These are phyloP conservation scores for Hippocampus zosterae DNA, from an alignment of 2,113 vertebrate species.

Conservation along the genomic window DNA sequence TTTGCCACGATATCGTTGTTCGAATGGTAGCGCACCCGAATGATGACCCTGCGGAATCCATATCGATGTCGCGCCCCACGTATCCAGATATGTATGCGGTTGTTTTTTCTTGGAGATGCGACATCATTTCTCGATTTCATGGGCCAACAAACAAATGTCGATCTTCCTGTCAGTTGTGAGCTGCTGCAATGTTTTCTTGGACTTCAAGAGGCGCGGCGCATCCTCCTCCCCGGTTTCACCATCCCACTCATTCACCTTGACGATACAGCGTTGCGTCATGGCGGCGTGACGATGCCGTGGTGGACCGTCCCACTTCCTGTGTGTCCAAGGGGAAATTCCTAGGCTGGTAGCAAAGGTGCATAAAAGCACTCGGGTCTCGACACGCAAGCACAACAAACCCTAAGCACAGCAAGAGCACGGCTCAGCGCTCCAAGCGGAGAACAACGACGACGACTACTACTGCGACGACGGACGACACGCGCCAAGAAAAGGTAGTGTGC, in stretches of 20 bases:
- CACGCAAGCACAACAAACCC: conserved; percentile 21
- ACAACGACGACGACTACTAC: not conserved
- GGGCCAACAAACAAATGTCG: not conserved
- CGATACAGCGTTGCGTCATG: conserved; percentile 43
- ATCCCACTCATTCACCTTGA: not conserved
- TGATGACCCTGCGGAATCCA: too few relatives aligned
- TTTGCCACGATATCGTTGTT: too few relatives aligned
- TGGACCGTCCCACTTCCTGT: conserved; percentile 33
- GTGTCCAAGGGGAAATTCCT: not conserved
- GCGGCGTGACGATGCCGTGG: not conserved
- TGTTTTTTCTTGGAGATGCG: too few relatives aligned
- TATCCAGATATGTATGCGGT: too few relatives aligned
- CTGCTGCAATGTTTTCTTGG: not conserved
- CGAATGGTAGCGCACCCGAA: too few relatives aligned
- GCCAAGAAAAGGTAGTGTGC: not conserved
- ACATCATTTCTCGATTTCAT: too few relatives aligned
- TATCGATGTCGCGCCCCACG: too few relatives aligned
- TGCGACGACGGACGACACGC: too few relatives aligned
- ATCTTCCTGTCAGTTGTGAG: not conserved
- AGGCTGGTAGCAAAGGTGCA: rapidly evolving
- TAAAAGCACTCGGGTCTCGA: conserved; percentile 21
- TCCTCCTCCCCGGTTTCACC: not conserved
- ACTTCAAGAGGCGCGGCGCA: not conserved
- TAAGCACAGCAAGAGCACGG: conserved; percentile 5
- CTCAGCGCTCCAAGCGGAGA: not conserved